phyloP scores from a whole-genome alignment of 1,140 invertebrate genomes.

The Zophobas morio region DNA sequence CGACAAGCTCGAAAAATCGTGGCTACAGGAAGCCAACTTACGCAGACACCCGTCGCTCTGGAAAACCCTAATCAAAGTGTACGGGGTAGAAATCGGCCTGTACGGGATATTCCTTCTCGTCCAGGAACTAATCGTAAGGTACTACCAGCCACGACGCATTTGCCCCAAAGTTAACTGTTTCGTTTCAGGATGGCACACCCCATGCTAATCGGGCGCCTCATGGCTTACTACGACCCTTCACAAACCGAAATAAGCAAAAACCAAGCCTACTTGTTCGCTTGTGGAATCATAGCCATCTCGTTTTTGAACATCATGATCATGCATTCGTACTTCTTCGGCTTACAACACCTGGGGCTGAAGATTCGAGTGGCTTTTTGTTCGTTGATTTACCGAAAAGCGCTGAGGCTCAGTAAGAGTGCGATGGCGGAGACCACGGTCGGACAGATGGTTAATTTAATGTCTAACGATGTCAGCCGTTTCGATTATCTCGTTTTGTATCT shows the following conservation, averaged over 20 bases:
- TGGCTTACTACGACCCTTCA: slow-evolving; percentile 46
- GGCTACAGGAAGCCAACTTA: slow-evolving; percentile 67
- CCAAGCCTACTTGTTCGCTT: slow-evolving; percentile 77
- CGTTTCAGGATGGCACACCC: slow-evolving; percentile 51
- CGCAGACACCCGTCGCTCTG: slow-evolving; percentile 28
- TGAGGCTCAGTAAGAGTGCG: slow-evolving; percentile 80
- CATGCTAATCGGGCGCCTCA: slow-evolving; percentile 47
- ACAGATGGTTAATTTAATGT: slow-evolving; percentile 90
- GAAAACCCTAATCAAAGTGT: slow-evolving; percentile 6
- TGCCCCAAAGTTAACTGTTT: background rate
- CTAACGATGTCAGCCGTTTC: slow-evolving; percentile 86
- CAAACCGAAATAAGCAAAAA: slow-evolving; percentile 55
- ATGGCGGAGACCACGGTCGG: slow-evolving; percentile 83
- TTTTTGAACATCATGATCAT: slow-evolving; percentile 79
- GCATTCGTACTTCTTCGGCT: slow-evolving; percentile 85
- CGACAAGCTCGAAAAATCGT: slow-evolving; percentile 71
- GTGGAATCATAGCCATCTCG: slow-evolving; percentile 78
- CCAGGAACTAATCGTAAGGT: slow-evolving; percentile 40
- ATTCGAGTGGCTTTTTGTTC: slow-evolving; percentile 85
- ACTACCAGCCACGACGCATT: slow-evolving; percentile 70
- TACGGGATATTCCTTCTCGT: slow-evolving; percentile 7
- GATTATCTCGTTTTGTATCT: slow-evolving; percentile 78
- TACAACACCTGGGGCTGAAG: slow-evolving; percentile 85
- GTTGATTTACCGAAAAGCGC: slow-evolving; percentile 86
- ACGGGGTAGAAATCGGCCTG: slow-evolving; percentile 4